phyloP scores from a whole-genome alignment of 2,113 vertebrate species.

The Coptodon bakossiorum region DNA sequence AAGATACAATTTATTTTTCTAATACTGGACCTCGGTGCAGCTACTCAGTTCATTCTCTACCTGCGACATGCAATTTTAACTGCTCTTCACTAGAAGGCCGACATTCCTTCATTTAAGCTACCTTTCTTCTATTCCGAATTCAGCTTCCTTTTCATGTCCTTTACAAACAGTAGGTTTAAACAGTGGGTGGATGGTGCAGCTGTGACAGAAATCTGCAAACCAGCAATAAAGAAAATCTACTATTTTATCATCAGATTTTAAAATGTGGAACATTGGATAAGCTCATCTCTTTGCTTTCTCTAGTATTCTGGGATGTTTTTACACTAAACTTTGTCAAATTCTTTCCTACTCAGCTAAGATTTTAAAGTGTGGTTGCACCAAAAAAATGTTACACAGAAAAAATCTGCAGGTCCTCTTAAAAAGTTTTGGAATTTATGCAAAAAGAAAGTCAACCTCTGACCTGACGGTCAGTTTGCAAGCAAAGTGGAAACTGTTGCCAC shows the following conservation, averaged over 20 bases:
- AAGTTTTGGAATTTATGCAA: neutral
- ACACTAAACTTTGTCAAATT: neutral
- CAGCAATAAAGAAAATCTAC: neutral
- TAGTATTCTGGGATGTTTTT: neutral
- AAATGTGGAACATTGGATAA: neutral
- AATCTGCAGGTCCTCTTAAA: neutral
- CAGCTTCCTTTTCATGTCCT: neutral
- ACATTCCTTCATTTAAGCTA: neutral
- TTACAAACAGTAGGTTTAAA: neutral
- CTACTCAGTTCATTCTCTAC: neutral
- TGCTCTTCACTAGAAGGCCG: neutral
- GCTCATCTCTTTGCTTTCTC: neutral
- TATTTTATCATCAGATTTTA: neutral
- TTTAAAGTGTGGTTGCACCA: neutral
- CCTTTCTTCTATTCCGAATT: neutral
- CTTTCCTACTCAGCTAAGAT: neutral
- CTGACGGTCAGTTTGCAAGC: neutral
- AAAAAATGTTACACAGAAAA: neutral
- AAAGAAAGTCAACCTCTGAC: neutral
- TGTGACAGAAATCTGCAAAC: neutral
- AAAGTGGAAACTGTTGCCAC: neutral
- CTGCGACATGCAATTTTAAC: neutral
- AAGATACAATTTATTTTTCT: neutral
- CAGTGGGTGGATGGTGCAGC: neutral
- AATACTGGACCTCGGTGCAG: neutral